A percentile compares a stretch with the other conserved stretches of the same genome.
phyloP scores from a whole-genome alignment of 1,140 invertebrate species.

The Saccostrea echinata region DNA sequence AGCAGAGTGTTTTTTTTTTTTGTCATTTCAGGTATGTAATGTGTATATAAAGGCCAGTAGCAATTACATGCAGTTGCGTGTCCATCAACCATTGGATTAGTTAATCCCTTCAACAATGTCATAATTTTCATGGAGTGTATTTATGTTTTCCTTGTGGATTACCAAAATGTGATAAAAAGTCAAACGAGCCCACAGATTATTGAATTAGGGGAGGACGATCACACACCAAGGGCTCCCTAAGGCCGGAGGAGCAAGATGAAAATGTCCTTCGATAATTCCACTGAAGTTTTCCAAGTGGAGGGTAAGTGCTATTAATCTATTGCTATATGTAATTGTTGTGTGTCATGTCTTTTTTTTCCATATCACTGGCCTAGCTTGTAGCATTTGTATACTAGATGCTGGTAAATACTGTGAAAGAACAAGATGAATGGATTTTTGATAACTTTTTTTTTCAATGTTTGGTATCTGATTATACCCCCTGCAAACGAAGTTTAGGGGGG shows the following conservation, averaged over 20 bases:
- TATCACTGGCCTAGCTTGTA: neutral
- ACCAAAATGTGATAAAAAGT: conserved; percentile 35
- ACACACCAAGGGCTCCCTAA: conserved; percentile 6
- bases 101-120: conserved; percentile 38
- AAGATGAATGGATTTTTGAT: too few species aligned
- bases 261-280: conserved; percentile 35
- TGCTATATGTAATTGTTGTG: neutral
- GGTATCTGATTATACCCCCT: too few species aligned
- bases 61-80: neutral
- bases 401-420: too few species aligned
- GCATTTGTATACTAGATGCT: too few species aligned
- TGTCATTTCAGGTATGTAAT: conserved; percentile 32
- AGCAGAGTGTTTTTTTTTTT: neutral
- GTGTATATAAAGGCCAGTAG: conserved; percentile 33
- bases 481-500: too few species aligned
- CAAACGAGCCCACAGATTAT: conserved; percentile 9
- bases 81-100: conserved; percentile 18
- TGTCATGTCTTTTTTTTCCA: neutral
- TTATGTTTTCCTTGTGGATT: conserved; percentile 39
- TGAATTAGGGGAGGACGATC: conserved; percentile 3
- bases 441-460: too few species aligned
- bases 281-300: conserved; percentile 30
- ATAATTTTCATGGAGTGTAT: conserved; percentile 31
- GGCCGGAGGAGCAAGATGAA: conserved; percentile 32
- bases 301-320: conserved; percentile 14